Evolutionary conservation across 2,113 vertebrate species (phyloP).

Genomic region (Apistogramma diplotaenia): DNA sequence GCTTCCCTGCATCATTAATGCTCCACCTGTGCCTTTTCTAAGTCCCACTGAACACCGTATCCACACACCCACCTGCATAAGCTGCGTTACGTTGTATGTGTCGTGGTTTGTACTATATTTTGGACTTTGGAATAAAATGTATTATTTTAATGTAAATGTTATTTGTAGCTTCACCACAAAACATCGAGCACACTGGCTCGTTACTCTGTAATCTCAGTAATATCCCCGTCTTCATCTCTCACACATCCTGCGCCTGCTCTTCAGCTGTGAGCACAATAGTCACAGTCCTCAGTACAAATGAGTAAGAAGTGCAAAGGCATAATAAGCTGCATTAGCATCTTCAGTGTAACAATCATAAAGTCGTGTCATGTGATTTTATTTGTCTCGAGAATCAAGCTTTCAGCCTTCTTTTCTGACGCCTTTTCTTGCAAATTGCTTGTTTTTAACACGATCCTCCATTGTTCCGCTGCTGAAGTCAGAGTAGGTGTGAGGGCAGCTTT

Average conservation of each 20-base stretch:
- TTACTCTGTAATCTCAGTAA: not conserved
- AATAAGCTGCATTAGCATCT: not conserved
- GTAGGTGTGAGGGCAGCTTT: constrained; percentile 9
- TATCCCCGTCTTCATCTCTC: not conserved
- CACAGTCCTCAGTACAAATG: not conserved
- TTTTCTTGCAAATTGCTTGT: not conserved
- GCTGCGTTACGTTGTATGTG: not conserved
- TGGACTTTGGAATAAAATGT: not conserved
- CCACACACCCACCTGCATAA: not conserved
- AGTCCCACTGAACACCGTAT: not conserved
- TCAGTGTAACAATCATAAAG: not conserved
- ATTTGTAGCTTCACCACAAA: not conserved
- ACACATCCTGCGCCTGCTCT: not conserved
- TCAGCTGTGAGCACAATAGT: not conserved
- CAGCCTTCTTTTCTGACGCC: not conserved
- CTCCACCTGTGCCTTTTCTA: not conserved
- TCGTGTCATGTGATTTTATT: not conserved
- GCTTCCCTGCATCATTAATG: not conserved
- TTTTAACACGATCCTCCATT: not conserved
- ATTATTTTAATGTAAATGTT: not conserved
- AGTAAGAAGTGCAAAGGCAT: not conserved
- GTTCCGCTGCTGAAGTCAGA: not conserved
- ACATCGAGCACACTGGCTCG: not conserved
- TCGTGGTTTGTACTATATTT: not conserved
- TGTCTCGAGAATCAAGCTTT: constrained; percentile 5